These are phyloP conservation scores for Azemiops feae DNA, from an alignment of 2,113 vertebrate genomes.

Conservation along the genomic window DNA sequence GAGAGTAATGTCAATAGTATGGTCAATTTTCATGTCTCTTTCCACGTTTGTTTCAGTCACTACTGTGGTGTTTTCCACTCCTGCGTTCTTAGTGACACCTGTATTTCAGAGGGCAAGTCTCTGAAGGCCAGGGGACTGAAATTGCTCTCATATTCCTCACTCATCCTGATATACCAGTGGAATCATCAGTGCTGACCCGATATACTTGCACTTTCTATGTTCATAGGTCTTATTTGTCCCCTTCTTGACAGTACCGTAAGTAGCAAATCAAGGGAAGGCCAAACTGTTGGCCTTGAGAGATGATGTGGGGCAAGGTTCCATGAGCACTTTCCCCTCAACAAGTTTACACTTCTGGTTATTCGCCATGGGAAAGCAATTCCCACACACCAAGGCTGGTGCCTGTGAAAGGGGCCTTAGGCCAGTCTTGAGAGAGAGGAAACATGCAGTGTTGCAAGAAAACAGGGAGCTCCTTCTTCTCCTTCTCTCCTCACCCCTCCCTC, in stretches of 20 bases:
- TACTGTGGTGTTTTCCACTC: not conserved
- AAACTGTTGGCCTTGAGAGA: not conserved
- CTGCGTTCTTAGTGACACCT: not conserved
- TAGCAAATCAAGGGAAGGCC: not conserved
- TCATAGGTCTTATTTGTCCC: too few species aligned
- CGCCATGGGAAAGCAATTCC: not conserved
- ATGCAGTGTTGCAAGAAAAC: not conserved
- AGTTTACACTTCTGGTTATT: not conserved
- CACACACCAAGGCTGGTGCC: not conserved
- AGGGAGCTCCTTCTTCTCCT: not conserved
- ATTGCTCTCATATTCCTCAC: not conserved
- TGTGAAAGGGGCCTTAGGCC: not conserved
- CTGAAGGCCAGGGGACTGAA: not conserved
- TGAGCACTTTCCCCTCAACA: not conserved
- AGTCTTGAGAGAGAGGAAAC: not conserved
- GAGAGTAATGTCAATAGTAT: not conserved
- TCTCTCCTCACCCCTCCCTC: slow-evolving; percentile 22
- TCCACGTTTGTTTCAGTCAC: not conserved
- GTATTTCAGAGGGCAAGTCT: not conserved
- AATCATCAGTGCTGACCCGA: not conserved
- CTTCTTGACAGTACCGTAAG: not conserved
- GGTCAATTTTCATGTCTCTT: not conserved
- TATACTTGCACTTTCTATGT: not conserved
- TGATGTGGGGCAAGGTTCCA: not conserved
- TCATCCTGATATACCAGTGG: not conserved